Evolutionary conservation across 92 coral and sea anemone species (phyloP).

Genomic region (Epizoanthus stellaris): DNA sequence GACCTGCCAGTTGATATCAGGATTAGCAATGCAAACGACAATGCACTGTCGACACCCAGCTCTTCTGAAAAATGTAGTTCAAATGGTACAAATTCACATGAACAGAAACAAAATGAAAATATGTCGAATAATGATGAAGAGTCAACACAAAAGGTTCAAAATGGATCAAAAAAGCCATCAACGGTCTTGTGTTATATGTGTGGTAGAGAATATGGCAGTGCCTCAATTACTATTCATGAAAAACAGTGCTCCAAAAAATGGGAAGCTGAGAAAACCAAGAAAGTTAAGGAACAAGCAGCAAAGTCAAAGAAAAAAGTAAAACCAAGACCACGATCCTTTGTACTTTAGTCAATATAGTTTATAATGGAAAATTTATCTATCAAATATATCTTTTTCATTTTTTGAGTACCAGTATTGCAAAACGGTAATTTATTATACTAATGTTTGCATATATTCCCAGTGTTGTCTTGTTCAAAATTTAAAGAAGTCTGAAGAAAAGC

Average conservation of each 20-base stretch:
- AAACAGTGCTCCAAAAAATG: slow-evolving; percentile 90
- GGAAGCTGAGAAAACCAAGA: slow-evolving; percentile 68
- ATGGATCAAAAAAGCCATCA: slow-evolving; percentile 70
- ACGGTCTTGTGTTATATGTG: slow-evolving; percentile 91
- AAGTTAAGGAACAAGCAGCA: slow-evolving; percentile 46
- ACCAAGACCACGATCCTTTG: slow-evolving; percentile 77
- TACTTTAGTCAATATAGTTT: slow-evolving; percentile 25
- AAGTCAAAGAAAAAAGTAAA: slow-evolving; percentile 47
- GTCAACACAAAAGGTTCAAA: neutral
- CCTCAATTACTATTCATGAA: slow-evolving; percentile 92
- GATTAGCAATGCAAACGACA: slow-evolving; percentile 60
- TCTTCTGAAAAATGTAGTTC: neutral
- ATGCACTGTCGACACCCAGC: neutral
- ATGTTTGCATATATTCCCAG: neutral
- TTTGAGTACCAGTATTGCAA: no score
- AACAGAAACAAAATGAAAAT: neutral
- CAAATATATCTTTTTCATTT: neutral
- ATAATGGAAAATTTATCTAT: slow-evolving; percentile 2
- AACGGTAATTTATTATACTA: neutral
- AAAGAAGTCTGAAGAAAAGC: neutral
- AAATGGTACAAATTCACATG: slow-evolving; percentile 1
- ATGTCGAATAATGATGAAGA: neutral
- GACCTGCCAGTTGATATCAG: slow-evolving; percentile 77
- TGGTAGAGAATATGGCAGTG: slow-evolving; percentile 93
- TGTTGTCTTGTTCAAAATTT: neutral